Evolutionary conservation across 2,888 invertebrate genomes (phyloP).

Genomic region (Helicoverpa assulta): DNA sequence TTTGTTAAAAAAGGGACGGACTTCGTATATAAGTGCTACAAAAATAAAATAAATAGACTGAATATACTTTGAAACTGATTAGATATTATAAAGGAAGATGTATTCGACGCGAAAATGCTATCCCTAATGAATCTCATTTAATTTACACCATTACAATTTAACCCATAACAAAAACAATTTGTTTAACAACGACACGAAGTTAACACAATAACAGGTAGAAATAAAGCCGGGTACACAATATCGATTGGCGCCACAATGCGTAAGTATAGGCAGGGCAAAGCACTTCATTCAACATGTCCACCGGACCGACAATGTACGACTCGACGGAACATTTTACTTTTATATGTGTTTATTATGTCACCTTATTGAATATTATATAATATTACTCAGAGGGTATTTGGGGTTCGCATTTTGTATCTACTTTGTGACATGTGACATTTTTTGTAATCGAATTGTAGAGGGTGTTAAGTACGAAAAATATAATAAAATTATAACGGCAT

Average conservation of each 20-base stretch:
- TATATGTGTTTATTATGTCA: constrained; percentile 14
- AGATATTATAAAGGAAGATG: too few relatives aligned
- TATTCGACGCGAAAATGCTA: too few relatives aligned
- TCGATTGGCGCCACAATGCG: constrained; percentile 59
- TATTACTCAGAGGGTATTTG: background rate
- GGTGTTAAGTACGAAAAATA: too few relatives aligned
- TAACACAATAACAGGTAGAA: constrained; percentile 10
- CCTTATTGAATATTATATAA: constrained; percentile 5
- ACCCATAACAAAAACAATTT: background rate
- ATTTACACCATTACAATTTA: background rate
- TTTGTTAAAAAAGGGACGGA: too few relatives aligned
- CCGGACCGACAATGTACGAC: constrained; percentile 34
- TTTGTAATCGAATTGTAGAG: too few relatives aligned
- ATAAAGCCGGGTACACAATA: constrained; percentile 52
- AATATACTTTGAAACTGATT: too few relatives aligned
- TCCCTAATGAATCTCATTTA: too few relatives aligned
- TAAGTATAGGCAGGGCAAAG: constrained; percentile 36
- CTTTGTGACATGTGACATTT: background rate
- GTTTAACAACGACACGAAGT: background rate
- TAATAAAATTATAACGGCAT: too few relatives aligned
- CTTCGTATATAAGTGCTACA: too few relatives aligned
- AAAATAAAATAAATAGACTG: too few relatives aligned
- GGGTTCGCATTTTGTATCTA: background rate
- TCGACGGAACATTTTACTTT: constrained; percentile 29
- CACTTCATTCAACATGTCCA: constrained; percentile 54